Conservation (phyloP, 2,888 invertebrate genomes). For the Artemia sp. region DNA sequence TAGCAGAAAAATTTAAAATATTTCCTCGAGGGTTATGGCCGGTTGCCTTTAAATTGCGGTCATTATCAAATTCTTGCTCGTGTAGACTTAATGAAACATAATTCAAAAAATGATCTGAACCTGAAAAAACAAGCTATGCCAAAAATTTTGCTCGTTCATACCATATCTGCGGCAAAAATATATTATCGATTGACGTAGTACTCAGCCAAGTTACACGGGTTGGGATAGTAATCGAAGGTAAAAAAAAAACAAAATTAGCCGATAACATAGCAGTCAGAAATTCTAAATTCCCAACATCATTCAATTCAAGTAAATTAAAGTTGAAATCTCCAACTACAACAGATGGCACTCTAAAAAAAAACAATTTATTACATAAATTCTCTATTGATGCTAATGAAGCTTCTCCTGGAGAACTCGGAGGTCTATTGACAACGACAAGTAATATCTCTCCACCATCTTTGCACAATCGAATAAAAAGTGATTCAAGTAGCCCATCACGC, state of each 20-base stretch:
- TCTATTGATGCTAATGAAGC: neutral
- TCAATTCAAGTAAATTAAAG: neutral
- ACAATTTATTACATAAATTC: neutral
- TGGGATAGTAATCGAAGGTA: slow-evolving; percentile 3
- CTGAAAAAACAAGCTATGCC: neutral
- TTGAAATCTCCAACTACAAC: neutral
- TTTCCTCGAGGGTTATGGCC: neutral
- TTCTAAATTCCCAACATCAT: neutral
- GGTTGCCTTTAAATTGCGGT: neutral
- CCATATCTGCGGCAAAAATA: neutral
- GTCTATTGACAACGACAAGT: neutral
- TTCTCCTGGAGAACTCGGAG: neutral
- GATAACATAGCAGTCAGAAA: neutral
- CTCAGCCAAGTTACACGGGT: neutral
- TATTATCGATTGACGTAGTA: neutral
- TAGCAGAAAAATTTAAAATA: neutral
- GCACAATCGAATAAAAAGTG: neutral
- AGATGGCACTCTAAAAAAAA: neutral
- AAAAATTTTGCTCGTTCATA: neutral
- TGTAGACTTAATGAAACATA: neutral
- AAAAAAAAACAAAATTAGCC: neutral
- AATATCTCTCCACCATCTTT: neutral
- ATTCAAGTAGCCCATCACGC: slow-evolving; percentile 4
- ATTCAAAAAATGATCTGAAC: neutral
- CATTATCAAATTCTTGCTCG: neutral